These are phyloP conservation scores for Acrocephalus scirpaceus DNA, from an alignment of 2,797 vertebrate species.

Conservation along the genomic window DNA sequence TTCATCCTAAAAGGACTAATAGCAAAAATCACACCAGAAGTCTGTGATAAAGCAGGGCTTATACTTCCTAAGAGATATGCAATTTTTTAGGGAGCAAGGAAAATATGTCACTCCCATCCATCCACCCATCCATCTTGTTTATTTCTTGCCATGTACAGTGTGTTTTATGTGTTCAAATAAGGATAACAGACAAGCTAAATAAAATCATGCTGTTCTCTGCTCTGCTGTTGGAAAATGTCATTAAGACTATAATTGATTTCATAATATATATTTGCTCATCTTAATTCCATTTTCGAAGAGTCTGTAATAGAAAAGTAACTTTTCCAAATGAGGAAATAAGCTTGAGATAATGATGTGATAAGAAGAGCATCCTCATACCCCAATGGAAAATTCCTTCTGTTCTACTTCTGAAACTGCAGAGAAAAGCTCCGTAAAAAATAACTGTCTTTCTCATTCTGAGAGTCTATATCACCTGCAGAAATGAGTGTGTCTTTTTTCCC, in stretches of 20 bases:
- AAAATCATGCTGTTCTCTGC: background rate
- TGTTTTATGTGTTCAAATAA: background rate
- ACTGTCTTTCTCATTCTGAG: background rate
- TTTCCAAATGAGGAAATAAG: background rate
- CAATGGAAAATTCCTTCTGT: background rate
- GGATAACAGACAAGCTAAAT: background rate
- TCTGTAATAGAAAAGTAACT: background rate
- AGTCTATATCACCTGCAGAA: background rate
- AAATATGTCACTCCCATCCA: background rate
- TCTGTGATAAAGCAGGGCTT: background rate
- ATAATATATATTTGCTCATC: background rate
- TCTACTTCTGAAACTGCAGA: background rate
- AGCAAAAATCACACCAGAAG: background rate
- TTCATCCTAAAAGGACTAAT: background rate
- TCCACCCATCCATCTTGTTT: background rate
- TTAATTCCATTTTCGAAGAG: background rate
- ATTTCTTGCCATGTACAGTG: background rate
- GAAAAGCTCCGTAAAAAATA: background rate
- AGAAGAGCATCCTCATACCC: background rate
- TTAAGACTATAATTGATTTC: background rate
- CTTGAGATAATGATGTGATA: background rate
- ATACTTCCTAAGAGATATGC: background rate
- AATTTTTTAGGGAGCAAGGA: background rate
- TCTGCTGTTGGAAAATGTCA: background rate
- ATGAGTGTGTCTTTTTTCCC: background rate